Conservation (phyloP, 2,797 vertebrate species). For the Danionella dracula region DNA sequence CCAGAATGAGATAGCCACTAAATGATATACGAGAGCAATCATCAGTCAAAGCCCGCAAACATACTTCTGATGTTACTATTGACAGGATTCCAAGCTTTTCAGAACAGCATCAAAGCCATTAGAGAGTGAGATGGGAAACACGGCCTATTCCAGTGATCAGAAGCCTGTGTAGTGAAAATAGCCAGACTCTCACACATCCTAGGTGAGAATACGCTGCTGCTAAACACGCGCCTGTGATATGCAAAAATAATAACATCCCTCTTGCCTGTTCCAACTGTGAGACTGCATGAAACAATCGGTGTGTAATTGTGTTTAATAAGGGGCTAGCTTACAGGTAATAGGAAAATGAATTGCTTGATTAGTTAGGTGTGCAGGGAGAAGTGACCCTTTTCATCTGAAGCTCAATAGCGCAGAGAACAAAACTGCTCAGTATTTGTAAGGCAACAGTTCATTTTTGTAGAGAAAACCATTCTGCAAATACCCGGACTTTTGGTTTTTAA, state of each 20-base stretch:
- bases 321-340: slow-evolving; percentile 22
- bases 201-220: slow-evolving; percentile 23
- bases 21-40: slow-evolving; percentile 18
- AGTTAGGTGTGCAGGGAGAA: slow-evolving; percentile 8
- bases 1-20: slow-evolving; percentile 16
- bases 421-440: background rate
- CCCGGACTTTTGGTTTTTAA: background rate
- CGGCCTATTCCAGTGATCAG: slow-evolving; percentile 7
- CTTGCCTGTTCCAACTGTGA: slow-evolving; percentile 2
- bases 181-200: slow-evolving; percentile 21
- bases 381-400: slow-evolving; percentile 1
- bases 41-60: slow-evolving; percentile 11
- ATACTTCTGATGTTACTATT: slow-evolving; percentile 4
- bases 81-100: slow-evolving; percentile 6
- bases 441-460: background rate
- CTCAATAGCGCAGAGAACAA: background rate
- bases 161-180: slow-evolving; percentile 18
- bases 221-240: slow-evolving; percentile 34
- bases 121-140: slow-evolving; percentile 7
- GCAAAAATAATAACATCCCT: slow-evolving; percentile 34
- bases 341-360: slow-evolving; percentile 19
- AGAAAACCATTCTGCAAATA: background rate
- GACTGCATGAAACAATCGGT: slow-evolving; percentile 19
- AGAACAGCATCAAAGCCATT: slow-evolving; percentile 20
- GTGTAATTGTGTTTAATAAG: slow-evolving; percentile 41